A percentile compares a stretch with the other conserved stretches of the same genome.
Conservation (phyloP, 2,797 vertebrate species). For the Anabacerthia variegaticeps region DNA sequence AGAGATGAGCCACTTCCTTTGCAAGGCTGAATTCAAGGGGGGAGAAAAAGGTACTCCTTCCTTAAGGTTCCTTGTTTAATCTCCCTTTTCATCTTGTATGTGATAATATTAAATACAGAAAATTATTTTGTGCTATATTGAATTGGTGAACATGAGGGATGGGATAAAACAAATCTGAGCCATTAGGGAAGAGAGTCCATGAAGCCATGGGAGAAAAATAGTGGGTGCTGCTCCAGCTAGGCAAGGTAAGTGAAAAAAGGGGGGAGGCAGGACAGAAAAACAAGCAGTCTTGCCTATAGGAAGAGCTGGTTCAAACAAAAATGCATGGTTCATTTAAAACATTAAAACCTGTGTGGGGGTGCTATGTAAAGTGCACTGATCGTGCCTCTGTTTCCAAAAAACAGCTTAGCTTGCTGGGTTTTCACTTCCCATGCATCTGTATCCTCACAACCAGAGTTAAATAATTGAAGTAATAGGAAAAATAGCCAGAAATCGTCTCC, state of each 20-base stretch:
- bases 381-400: neutral
- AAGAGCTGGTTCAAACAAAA: neutral
- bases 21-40: neutral
- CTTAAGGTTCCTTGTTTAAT: neutral
- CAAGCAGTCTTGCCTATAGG: neutral
- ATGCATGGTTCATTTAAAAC: neutral
- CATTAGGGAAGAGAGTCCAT: neutral
- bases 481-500: neutral
- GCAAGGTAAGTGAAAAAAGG: neutral
- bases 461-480: neutral
- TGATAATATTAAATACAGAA: neutral
- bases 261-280: neutral
- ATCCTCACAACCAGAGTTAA: rapidly evolving
- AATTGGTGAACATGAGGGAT: neutral
- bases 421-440: neutral
- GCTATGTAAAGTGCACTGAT: neutral
- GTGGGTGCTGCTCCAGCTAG: neutral
- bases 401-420: neutral
- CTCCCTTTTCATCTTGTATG: neutral
- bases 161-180: neutral
- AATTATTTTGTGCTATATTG: neutral
- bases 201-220: neutral
- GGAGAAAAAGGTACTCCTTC: neutral
- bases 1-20: neutral
- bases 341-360: neutral